Evolutionary conservation across 2,888 invertebrate genomes (phyloP).

Genomic region (Cepaea hortensis): DNA sequence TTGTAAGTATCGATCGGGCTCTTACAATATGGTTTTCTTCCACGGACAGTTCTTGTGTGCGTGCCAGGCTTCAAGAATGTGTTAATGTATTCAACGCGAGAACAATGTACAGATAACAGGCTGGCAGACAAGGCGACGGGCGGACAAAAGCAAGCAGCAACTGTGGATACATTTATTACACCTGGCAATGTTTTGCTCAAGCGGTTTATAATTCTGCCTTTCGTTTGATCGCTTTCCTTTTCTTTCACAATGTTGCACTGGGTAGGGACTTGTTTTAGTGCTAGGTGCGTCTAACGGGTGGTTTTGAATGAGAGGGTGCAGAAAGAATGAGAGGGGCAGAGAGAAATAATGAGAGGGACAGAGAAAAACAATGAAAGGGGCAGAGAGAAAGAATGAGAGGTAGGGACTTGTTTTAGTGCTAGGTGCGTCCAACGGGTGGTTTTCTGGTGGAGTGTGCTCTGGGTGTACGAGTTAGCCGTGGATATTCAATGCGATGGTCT

Average conservation of each 20-base stretch:
- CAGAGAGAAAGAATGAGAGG: not conserved
- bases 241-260: no score
- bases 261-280: no score
- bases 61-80: no score
- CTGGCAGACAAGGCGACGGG: not conserved
- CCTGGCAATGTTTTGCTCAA: no score
- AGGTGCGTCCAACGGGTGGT: no score
- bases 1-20: not conserved
- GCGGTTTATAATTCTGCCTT: no score
- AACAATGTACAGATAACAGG: not conserved
- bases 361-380: not conserved
- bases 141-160: not conserved
- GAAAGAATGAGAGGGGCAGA: not conserved
- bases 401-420: not conserved
- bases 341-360: no score
- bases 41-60: not conserved
- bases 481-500: no score
- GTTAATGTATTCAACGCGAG: not conserved
- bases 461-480: no score
- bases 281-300: not conserved
- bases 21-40: constrained; percentile 8
- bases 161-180: no score
- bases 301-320: not conserved
- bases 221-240: no score
- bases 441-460: no score